Percentiles rank a stretch among this genome's conserved stretches.
phyloP scores from a whole-genome alignment of 1,140 invertebrate genomes.

The Papilio helenus region DNA sequence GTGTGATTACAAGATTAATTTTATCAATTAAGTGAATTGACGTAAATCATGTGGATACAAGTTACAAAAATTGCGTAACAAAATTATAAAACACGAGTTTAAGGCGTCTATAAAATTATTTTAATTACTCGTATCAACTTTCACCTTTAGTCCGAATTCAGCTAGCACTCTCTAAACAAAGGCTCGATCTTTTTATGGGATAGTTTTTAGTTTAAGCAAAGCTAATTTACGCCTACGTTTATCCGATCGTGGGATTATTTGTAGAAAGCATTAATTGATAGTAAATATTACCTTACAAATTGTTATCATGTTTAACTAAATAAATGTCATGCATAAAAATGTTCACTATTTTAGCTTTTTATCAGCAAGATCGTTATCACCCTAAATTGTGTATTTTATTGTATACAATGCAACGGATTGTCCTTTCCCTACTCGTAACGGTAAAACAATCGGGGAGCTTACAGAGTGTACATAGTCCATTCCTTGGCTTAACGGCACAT shows the following conservation, averaged over 20 bases:
- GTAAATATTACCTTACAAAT: not conserved
- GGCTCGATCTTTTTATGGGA: constrained; percentile 35
- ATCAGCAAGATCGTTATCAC: too few species aligned
- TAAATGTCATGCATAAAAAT: too few species aligned
- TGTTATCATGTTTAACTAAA: not conserved
- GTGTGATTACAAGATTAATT: too few species aligned
- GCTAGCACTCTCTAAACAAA: constrained; percentile 33
- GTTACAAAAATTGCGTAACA: constrained; percentile 44
- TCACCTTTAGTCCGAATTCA: constrained; percentile 32
- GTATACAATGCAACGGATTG: too few species aligned
- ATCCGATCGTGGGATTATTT: constrained; percentile 15
- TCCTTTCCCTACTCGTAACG: too few species aligned
- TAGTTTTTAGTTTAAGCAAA: constrained; percentile 12
- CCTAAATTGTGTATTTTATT: too few species aligned
- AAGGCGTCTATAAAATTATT: constrained; percentile 40
- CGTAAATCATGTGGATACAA: not conserved
- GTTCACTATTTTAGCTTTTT: too few species aligned
- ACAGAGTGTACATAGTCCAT: too few species aligned
- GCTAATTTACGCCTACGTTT: constrained; percentile 15
- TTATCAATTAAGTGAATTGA: too few species aligned
- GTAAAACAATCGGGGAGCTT: too few species aligned
- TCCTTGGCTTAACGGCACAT: too few species aligned
- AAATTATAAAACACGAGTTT: constrained; percentile 39
- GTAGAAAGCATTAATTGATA: not conserved
- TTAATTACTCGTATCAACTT: constrained; percentile 47